Base-by-base conservation (phyloP, 2,113 vertebrate species). In the Nesoenas mayeri region DNA sequence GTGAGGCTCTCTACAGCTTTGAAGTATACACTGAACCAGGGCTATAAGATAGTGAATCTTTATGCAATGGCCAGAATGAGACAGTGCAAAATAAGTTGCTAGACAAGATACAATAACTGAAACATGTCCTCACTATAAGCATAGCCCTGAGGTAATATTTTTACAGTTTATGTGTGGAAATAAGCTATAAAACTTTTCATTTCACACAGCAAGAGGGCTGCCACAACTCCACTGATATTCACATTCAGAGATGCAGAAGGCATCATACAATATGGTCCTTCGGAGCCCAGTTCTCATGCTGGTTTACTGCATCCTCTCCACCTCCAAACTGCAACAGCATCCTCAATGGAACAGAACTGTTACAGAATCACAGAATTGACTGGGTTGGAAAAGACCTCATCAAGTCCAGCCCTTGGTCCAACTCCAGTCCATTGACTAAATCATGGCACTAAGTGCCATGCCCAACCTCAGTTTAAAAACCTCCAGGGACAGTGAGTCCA, bases 221-320 rank as follows among this genome's bases (percentile, higher is more conserved):
- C 31, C 18, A 18, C 36, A 79, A 40, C 34, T 79, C n/a, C 9
- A 88, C 22, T 51, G 79, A n/a, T 15, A 67, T 6, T 26, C 10
- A 51, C 0, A 0, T 58, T 57, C 21, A 5, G 54, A 70, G 62
- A 73, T 0, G 9, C 6, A 73, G 47, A 87, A 86, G 47, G 25
- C n/a, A 64, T 19, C 20, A 71, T 28, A 19, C 64, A 78, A 15
- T 2, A 15, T 0, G 6, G 20, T 40, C 51, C 60, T 60, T 67
- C 54, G 74, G 42, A 32, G 10, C 22, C 9, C 65, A 48, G 24
- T 7, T 80, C 42, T 31, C 8, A 0, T 0, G 2, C 11, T 56
- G 44, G 31, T 8, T 61, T 53, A 57, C 19, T 3, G 5, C 9
- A 70, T 25, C 62, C 31, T 42, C 38, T 61, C 69, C 51, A 42